Base-by-base conservation (phyloP, 2,113 vertebrate species). In the Ceyx cyanopectus region DNA sequence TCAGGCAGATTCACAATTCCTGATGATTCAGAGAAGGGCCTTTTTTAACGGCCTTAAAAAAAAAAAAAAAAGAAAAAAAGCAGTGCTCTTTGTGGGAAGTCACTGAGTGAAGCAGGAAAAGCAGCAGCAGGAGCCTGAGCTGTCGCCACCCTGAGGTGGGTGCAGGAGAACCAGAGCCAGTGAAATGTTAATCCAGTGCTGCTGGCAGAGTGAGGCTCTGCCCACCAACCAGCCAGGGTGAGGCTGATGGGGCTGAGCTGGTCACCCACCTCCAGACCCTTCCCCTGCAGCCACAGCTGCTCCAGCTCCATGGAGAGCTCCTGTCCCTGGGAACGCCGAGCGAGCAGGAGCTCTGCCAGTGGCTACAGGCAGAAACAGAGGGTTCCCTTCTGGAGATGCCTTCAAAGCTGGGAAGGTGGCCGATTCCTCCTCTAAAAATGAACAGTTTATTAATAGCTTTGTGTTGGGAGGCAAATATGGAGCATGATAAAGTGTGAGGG, bases 1-100 rank as follows among this genome's bases (percentile, higher is more conserved):
- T 85, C 88, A 78, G 75, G 78, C 72, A 89, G 91, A 93, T 89
- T 77, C 12, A 3, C 90, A 80, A 81, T 67, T 95, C 94, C 87
- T 58, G 83, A 82, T 82, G 92, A 91, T 83, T 96, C 92, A 93
- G 81, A 93, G 57, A 77, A 73, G 18, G 43, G 87, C 32, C 68
- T 85, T 92, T 95, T 85, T 82, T 32, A 89, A 92, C 21, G 67
- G 82, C 61, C 45, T 91, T 48, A 29, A 58, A 79, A 93, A 89
- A 57, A 68, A 21, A 24, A 32, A 20, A 18, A 20, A 27, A 79
- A 93, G 87, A 57, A 24, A 32, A 20, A 18, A 19, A 46, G 46
- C 24, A 24, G 48, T 50, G 5, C 6, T 32, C 66, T 53, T 48
- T 50, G 78, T 81, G 92, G 93, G 92, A 95, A 85, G 89, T n/a